Conservation (phyloP, 2,113 vertebrate genomes). For the Serilophus lunatus region DNA sequence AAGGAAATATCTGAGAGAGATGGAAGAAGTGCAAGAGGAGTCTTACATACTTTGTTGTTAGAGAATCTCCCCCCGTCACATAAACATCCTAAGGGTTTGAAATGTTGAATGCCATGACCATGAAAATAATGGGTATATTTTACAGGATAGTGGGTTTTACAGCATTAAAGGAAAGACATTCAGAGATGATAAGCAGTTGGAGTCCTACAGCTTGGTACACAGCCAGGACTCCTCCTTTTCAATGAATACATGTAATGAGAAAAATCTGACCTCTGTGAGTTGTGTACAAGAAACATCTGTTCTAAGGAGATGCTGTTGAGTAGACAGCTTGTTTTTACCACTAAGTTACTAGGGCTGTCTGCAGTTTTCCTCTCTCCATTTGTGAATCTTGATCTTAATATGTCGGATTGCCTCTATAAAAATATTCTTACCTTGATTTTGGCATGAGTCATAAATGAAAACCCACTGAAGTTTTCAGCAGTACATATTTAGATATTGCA, state of each 20-base stretch:
- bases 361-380: neutral
- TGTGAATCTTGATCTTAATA: neutral
- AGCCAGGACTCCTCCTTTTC: neutral
- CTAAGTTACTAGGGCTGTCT: neutral
- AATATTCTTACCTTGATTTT: neutral
- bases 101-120: neutral
- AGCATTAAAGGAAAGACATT: neutral
- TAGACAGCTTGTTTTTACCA: neutral
- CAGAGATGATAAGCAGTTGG: neutral
- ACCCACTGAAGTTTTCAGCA: neutral
- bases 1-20: neutral
- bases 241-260: neutral
- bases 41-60: neutral
- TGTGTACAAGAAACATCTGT: neutral
- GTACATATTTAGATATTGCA: neutral
- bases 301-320: neutral
- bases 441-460: neutral
- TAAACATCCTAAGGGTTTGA: neutral
- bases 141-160: neutral
- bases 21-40: neutral
- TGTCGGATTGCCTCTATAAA: neutral
- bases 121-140: neutral
- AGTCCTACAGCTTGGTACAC: neutral
- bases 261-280: neutral
- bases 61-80: neutral